Evolutionary conservation across 2,113 vertebrate species (phyloP).

Genomic region (Anseranas semipalmata): DNA sequence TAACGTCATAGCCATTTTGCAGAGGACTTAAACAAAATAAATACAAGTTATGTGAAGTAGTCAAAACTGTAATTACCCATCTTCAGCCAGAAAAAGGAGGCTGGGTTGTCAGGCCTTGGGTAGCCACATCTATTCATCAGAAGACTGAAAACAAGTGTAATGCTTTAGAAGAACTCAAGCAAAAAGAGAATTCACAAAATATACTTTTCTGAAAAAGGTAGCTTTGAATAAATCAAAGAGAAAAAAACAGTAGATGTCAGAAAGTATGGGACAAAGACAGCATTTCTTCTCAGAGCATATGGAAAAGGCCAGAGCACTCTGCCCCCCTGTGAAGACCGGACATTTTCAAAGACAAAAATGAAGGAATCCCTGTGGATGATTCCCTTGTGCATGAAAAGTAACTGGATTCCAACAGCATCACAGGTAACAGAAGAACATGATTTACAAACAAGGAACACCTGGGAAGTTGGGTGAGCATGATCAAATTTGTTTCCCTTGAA

Average conservation of each 20-base stretch:
- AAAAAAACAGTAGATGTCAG: background rate
- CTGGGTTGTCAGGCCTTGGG: background rate
- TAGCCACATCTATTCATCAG: background rate
- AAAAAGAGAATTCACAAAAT: background rate
- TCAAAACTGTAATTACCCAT: background rate
- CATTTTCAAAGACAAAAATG: background rate
- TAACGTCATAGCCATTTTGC: background rate
- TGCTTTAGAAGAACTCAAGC: background rate
- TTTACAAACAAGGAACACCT: background rate
- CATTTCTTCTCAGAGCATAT: background rate
- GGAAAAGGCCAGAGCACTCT: background rate
- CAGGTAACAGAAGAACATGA: background rate
- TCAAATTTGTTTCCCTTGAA: background rate
- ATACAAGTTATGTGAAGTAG: background rate
- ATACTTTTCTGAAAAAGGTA: background rate
- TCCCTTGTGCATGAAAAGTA: background rate
- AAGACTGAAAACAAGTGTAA: background rate
- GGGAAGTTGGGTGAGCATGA: background rate
- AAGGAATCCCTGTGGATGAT: background rate
- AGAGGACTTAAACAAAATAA: background rate
- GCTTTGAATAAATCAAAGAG: background rate
- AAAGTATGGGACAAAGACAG: background rate
- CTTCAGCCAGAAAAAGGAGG: background rate
- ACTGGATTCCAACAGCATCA: background rate
- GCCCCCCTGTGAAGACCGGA: rapidly evolving